phyloP scores from a whole-genome alignment of 2,888 invertebrate genomes.

The Schizaphis graminum region DNA sequence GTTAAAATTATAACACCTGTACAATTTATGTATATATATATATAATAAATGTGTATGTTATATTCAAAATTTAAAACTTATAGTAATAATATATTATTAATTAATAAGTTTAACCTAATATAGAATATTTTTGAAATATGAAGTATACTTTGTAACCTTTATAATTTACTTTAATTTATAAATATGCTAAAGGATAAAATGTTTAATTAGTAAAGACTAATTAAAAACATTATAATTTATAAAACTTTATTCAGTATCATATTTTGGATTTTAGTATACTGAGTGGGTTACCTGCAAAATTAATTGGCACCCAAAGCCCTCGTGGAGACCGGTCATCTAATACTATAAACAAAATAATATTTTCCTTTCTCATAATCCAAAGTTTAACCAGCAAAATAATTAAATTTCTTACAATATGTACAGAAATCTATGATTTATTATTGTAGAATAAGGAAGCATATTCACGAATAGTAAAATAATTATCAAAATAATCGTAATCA shows the following conservation, averaged over 20 bases:
- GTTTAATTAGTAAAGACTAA: not conserved
- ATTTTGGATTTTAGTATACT: not conserved
- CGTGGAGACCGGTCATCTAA: not conserved
- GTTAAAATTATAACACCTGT: not conserved
- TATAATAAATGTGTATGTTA: too few species aligned
- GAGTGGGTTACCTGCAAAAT: not conserved
- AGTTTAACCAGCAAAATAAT: not conserved
- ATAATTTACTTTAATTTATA: not conserved
- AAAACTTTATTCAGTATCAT: not conserved
- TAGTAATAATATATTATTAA: not conserved
- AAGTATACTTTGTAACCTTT: not conserved
- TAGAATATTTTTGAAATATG: not conserved
- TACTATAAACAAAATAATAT: not conserved
- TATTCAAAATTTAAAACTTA: too few species aligned
- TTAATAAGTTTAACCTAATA: not conserved
- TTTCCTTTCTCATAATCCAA: not conserved
- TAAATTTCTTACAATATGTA: not conserved
- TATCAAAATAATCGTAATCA: not conserved
- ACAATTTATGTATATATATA: too few species aligned
- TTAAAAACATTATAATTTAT: slow-evolving; percentile 13
- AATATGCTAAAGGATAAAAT: not conserved
- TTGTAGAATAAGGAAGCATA: not conserved
- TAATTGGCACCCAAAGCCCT: not conserved
- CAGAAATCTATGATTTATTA: not conserved
- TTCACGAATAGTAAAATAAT: not conserved